A percentile compares a stretch with the other conserved stretches of the same genome.
These are phyloP conservation scores for Ataeniobius toweri DNA, from an alignment of 2,797 vertebrate species.

Conservation along the genomic window DNA sequence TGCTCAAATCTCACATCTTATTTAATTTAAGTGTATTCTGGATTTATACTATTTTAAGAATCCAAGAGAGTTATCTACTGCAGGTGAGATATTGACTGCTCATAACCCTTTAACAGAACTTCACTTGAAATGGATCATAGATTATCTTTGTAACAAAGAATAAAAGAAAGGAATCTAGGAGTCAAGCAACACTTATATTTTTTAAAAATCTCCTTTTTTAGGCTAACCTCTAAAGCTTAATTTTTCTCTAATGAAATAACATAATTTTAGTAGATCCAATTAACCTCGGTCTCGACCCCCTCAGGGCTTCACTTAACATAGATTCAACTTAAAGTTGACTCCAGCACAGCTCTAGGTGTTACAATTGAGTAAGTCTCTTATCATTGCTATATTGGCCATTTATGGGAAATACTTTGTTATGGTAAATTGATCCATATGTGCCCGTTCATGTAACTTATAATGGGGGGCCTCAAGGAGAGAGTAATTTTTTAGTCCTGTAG, in stretches of 20 bases:
- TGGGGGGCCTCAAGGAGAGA: conserved; percentile 25
- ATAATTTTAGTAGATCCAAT: conserved; percentile 78
- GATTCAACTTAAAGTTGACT: conserved; percentile 65
- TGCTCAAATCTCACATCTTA: background rate
- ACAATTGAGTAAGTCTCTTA: conserved; percentile 34
- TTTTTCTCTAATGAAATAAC: conserved; percentile 71
- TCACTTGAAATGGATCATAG: background rate
- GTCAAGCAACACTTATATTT: conserved; percentile 52
- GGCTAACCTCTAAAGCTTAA: conserved; percentile 71
- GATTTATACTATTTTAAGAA: background rate
- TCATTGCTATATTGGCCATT: conserved; percentile 17
- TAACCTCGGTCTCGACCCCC: conserved; percentile 77
- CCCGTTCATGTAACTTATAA: conserved; percentile 10
- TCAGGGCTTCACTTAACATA: conserved; percentile 75
- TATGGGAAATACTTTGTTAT: background rate
- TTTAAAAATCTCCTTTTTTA: conserved; percentile 54
- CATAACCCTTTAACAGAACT: background rate
- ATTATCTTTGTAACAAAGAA: conserved; percentile 7
- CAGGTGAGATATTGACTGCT: background rate
- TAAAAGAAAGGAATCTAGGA: conserved; percentile 22
- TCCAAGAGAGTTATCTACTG: background rate
- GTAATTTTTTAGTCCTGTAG: conserved; percentile 55
- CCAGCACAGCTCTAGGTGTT: conserved; percentile 60
- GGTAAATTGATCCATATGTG: conserved; percentile 29
- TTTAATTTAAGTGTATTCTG: background rate